Base-by-base conservation (phyloP, 2,888 invertebrate species). In the Elgonia sp. region DNA sequence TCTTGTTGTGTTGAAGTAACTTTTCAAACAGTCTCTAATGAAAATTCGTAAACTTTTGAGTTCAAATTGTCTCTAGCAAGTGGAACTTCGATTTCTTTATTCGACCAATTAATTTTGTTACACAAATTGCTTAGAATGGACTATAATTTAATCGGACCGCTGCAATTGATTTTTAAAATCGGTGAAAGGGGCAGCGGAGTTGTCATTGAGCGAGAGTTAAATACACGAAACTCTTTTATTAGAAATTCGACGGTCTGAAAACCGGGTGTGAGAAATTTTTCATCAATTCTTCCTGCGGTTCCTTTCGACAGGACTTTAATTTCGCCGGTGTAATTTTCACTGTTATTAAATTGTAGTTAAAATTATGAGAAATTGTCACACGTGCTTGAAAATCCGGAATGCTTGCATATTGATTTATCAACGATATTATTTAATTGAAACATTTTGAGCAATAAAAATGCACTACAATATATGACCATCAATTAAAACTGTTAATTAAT, bases 1-100 rank as follows among this genome's bases (percentile, higher is more conserved):
- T 62, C 62, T 29, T n/a, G 39, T 39, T 62, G 39, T 65, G 18
- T 40, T 14, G 21, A 40, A 65, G 65, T 65, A 40, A 65, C 65
- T 65, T 63, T 29, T 20, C 9, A 40, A 40, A 65, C 40, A 65
- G 42, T 40, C 18, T 18, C 18, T 65, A 42, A 65, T 65, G 40
- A 65, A 40, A 65, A 65, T 65, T 65, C 42, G 16, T 10, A 10
- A 65, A 65, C 6, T 65, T 65, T 10, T 18, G 18, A 65, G 65
- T 65, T 65, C 37, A 2, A 18, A 37, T 62, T 29, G 62, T 62
- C 16, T 62, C 62, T 12, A 62, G 42, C 18, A 18, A n/a, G 18
- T 9, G 18, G 21, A 40, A 18, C 40, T 63, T 39, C 65, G 40
- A n/a, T n/a, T 20, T 10, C 18, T 65, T 39, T 62, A 65, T 65